Percentiles rank a stretch among this genome's conserved stretches.
phyloP scores from a whole-genome alignment of 1,140 invertebrate species.

The silkworm (Bombyx mori) region DNA sequence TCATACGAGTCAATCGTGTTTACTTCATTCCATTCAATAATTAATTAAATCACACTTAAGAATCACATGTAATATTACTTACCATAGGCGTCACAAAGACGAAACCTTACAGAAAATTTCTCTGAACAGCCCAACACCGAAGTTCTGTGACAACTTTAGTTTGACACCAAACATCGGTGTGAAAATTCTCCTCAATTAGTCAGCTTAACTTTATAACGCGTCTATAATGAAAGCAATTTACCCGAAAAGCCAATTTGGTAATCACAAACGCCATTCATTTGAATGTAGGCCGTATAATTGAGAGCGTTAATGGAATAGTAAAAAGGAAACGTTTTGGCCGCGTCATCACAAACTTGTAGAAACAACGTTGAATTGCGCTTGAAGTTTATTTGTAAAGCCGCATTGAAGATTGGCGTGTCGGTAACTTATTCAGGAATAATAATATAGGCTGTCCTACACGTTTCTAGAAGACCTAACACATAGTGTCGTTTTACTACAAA shows the following conservation, averaged over 20 bases:
- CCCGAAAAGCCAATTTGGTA: constrained; percentile 24
- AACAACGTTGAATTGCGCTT: not conserved
- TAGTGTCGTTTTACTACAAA: too few relatives aligned
- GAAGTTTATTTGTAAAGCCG: too few relatives aligned
- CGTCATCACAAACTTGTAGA: not conserved
- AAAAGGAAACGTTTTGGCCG: constrained; percentile 15
- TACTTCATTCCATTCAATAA: too few relatives aligned
- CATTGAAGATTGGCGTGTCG: too few relatives aligned
- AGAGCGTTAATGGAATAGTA: constrained; percentile 30
- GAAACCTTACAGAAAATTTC: too few relatives aligned
- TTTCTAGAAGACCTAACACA: not conserved
- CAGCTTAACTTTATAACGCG: constrained; percentile 8
- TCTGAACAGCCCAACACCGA: too few relatives aligned
- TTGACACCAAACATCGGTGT: too few relatives aligned
- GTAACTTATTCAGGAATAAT: not conserved
- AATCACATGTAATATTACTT: too few relatives aligned
- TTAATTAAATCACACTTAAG: too few relatives aligned
- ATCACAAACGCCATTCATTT: constrained; percentile 27
- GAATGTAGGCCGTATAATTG: constrained; percentile 29
- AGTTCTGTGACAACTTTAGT: too few relatives aligned
- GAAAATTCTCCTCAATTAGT: not conserved
- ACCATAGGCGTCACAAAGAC: too few relatives aligned
- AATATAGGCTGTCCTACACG: not conserved
- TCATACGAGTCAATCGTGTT: too few relatives aligned
- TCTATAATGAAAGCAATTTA: constrained; percentile 13